Conservation (phyloP, 2,797 vertebrate genomes). For the Pantherophis vulpinus region DNA sequence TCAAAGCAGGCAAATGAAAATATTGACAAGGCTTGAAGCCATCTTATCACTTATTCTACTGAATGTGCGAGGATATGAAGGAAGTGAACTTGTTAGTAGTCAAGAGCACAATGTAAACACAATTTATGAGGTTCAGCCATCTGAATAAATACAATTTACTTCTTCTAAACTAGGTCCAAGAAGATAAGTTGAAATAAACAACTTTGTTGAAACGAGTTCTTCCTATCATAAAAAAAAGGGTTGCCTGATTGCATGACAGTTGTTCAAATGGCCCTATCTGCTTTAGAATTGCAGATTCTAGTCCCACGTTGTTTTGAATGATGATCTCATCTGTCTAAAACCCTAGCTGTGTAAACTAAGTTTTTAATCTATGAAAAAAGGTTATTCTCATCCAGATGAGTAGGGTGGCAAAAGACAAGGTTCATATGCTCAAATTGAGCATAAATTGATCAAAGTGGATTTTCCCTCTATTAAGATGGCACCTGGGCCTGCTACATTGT, state of each 20-base stretch:
- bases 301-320: neutral
- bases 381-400: neutral
- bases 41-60: neutral
- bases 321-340: slow-evolving; percentile 8
- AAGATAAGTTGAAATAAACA: neutral
- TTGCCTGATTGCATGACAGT: neutral
- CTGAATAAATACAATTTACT: neutral
- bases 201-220: neutral
- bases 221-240: neutral
- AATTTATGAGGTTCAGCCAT: neutral
- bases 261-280: neutral
- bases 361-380: slow-evolving; percentile 11
- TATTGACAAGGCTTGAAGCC: neutral
- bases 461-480: neutral
- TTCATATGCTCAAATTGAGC: neutral
- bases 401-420: neutral
- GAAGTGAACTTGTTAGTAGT: neutral
- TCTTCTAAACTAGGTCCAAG: neutral
- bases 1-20: neutral
- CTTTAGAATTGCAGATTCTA: neutral
- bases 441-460: neutral
- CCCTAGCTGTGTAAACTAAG: slow-evolving; percentile 11
- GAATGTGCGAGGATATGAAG: neutral
- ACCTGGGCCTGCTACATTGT: neutral
- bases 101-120: neutral